Conservation (phyloP, 1,140 invertebrate genomes). For the Danaus melanippus region DNA sequence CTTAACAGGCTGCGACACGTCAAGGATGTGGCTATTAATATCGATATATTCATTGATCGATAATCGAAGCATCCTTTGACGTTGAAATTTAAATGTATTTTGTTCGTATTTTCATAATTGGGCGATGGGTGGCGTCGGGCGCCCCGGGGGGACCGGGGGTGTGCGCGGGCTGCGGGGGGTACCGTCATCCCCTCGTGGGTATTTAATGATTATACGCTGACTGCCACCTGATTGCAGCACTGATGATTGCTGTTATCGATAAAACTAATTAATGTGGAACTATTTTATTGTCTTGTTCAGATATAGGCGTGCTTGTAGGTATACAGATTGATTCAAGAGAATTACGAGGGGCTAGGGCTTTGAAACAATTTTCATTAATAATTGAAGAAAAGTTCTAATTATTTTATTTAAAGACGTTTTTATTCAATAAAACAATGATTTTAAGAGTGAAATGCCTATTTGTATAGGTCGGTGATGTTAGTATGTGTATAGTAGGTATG, state of each 20-base stretch:
- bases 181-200: constrained; percentile 63
- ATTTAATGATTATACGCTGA: constrained; percentile 72
- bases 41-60: constrained; percentile 40
- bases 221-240: constrained; percentile 67
- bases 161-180: too few relatives aligned
- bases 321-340: too few relatives aligned
- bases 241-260: constrained; percentile 58
- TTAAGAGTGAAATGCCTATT: too few relatives aligned
- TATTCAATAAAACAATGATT: too few relatives aligned
- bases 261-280: constrained; percentile 36
- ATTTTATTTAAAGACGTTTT: too few relatives aligned
- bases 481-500: too few relatives aligned
- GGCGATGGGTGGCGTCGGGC: constrained; percentile 45
- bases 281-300: constrained; percentile 7
- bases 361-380: too few relatives aligned
- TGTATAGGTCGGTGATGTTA: too few relatives aligned
- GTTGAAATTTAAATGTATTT: constrained; percentile 66
- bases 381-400: too few relatives aligned
- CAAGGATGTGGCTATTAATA: constrained; percentile 47
- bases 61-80: constrained; percentile 37
- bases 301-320: not conserved
- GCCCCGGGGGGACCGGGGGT: constrained; percentile 35
- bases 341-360: too few relatives aligned
- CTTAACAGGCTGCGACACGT: too few relatives aligned
- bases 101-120: constrained; percentile 71